Evolutionary conservation across 2,797 vertebrate species (phyloP).

Genomic region (Silurus aristotelis): DNA sequence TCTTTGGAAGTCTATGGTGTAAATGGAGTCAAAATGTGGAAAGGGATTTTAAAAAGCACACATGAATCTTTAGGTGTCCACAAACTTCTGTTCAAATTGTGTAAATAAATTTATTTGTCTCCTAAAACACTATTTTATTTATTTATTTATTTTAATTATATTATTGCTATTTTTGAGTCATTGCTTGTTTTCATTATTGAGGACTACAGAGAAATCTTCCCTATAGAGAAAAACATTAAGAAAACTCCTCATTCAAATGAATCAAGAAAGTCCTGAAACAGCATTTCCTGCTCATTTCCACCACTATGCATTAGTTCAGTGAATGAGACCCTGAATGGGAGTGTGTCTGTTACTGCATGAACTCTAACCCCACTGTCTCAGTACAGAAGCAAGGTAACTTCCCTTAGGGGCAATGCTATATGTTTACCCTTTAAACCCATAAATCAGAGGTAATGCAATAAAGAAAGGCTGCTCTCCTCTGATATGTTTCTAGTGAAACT

Average conservation of each 20-base stretch:
- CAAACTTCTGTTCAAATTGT: no score
- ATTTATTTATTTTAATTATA: no score
- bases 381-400: conserved; percentile 8
- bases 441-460: conserved; percentile 44
- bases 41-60: no score
- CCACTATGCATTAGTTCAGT: conserved; percentile 48
- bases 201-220: no score
- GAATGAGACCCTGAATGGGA: neutral
- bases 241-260: neutral
- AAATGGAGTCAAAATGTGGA: no score
- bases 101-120: neutral
- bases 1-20: no score
- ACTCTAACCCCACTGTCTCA: conserved; percentile 25
- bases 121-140: neutral
- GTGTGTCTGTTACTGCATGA: conserved; percentile 19
- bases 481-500: conserved; percentile 36
- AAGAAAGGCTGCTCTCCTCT: conserved; percentile 18
- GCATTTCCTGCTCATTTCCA: conserved; percentile 51
- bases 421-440: conserved; percentile 45
- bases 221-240: neutral
- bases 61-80: no score
- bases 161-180: neutral
- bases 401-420: conserved; percentile 17
- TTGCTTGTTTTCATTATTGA: neutral
- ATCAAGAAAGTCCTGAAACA: conserved; percentile 57